Conservation (phyloP, 2,113 vertebrate species). For the Phrynosoma blainvillii region DNA sequence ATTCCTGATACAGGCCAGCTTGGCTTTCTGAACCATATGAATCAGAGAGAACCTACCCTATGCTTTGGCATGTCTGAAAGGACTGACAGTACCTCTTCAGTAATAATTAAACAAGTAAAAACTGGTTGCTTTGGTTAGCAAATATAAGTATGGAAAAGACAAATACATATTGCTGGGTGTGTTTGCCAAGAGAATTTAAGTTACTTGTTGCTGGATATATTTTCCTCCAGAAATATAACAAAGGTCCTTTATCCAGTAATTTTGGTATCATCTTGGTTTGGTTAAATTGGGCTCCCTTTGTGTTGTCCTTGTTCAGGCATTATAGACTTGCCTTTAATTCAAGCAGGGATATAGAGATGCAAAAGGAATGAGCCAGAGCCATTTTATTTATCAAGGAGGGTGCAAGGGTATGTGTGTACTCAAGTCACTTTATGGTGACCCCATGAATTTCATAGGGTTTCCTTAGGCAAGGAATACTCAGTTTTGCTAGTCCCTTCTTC, state of each 20-base stretch:
- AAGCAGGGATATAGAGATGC: background rate
- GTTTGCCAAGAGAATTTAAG: conserved; percentile 69
- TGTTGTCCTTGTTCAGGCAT: conserved; percentile 18
- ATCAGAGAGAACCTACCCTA: conserved; percentile 68
- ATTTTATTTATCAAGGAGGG: background rate
- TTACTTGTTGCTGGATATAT: conserved; percentile 64
- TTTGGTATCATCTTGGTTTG: conserved; percentile 63
- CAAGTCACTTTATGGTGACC: too few species aligned
- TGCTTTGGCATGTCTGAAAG: conserved; percentile 62
- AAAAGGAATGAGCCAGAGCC: background rate
- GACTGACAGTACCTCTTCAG: conserved; percentile 62
- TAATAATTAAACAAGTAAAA: conserved; percentile 72
- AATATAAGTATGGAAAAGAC: conserved; percentile 65
- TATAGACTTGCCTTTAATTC: conserved; percentile 27
- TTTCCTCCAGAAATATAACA: conserved; percentile 68
- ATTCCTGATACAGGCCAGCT: conserved; percentile 72
- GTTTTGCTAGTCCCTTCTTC: too few species aligned
- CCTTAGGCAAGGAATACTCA: too few species aligned
- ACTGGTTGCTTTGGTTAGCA: conserved; percentile 68
- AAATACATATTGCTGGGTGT: conserved; percentile 55
- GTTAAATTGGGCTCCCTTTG: conserved; percentile 48
- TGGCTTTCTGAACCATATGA: conserved; percentile 69
- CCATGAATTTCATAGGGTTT: too few species aligned
- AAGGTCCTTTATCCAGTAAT: conserved; percentile 67
- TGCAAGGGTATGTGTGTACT: background rate